phyloP scores from a whole-genome alignment of 2,113 vertebrate species.

The Colius striatus region DNA sequence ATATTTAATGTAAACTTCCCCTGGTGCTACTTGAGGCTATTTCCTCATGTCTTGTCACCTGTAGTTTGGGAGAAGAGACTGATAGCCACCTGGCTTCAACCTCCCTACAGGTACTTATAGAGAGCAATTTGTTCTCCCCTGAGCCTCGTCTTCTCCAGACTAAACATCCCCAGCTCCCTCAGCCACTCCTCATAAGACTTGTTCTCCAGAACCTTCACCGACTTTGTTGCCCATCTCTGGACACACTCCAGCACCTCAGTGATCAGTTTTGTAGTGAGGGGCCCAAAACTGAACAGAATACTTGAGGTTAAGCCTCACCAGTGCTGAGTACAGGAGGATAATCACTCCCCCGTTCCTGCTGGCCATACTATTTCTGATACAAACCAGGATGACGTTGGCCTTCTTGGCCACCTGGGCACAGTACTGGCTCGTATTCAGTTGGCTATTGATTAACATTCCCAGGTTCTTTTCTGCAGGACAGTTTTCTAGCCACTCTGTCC shows the following conservation, averaged over 20 bases:
- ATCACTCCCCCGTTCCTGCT: background rate
- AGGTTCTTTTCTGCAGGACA: too few relatives aligned
- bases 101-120: background rate
- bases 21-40: background rate
- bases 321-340: fast-evolving
- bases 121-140: fast-evolving
- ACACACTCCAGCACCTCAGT: background rate
- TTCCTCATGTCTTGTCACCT: background rate
- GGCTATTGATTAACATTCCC: background rate
- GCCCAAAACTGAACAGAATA: background rate
- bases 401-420: background rate
- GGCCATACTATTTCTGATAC: background rate
- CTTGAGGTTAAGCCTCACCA: fast-evolving
- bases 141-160: background rate
- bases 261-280: too few relatives aligned
- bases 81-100: fast-evolving
- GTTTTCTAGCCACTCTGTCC: too few relatives aligned
- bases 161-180: background rate
- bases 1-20: background rate
- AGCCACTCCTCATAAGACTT: background rate
- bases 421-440: background rate
- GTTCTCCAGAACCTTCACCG: background rate
- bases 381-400: background rate
- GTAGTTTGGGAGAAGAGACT: background rate
- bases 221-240: background rate